phyloP scores from a whole-genome alignment of 2,797 vertebrate species.

The Picus viridis region DNA sequence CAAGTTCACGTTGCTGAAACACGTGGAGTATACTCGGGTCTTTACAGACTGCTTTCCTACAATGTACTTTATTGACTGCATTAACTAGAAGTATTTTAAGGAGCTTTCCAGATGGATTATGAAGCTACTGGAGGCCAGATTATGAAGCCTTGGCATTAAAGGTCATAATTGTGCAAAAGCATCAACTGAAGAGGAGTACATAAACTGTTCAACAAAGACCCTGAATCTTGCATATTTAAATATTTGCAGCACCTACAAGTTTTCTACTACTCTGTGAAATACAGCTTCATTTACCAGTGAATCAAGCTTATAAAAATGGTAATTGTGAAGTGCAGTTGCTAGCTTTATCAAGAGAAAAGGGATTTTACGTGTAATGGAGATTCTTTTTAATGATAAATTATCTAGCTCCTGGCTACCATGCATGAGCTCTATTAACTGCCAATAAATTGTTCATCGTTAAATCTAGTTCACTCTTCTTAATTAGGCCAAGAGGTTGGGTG shows the following conservation, averaged over 20 bases:
- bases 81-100: background rate
- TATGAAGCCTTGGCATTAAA: background rate
- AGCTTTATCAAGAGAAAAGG: constrained; percentile 68
- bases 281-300: constrained; percentile 62
- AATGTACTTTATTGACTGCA: background rate
- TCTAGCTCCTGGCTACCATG: constrained; percentile 78
- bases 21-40: background rate
- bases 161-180: background rate
- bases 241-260: constrained; percentile 57
- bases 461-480: constrained; percentile 81
- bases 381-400: constrained; percentile 79
- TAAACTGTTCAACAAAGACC: constrained; percentile 22
- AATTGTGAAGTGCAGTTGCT: constrained; percentile 69
- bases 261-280: constrained; percentile 66
- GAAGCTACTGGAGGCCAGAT: background rate
- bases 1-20: background rate
- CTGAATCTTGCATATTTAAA: constrained; percentile 46
- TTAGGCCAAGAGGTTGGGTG: constrained; percentile 69
- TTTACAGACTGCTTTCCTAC: background rate
- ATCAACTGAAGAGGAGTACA: constrained; percentile 7
- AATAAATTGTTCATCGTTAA: constrained; percentile 81
- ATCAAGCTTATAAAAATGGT: constrained; percentile 72
- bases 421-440: constrained; percentile 79
- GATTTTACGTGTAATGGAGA: constrained; percentile 72
- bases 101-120: background rate